A percentile compares a stretch with the other conserved stretches of the same genome.
Evolutionary conservation across 2,888 invertebrate genomes (phyloP).

Genomic region (Drosophila acutilabella): DNA sequence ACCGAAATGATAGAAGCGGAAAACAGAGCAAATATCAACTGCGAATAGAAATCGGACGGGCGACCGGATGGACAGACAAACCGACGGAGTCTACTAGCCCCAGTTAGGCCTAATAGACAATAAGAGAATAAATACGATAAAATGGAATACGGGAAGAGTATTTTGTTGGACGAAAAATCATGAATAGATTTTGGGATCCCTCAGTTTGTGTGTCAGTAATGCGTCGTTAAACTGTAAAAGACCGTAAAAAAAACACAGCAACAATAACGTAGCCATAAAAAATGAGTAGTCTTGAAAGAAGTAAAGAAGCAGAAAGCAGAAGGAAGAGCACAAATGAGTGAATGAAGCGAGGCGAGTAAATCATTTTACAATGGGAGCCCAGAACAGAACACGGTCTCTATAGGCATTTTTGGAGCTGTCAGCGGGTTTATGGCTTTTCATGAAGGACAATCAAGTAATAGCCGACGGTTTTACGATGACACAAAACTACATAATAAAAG

Average conservation of each 20-base stretch:
- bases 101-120: conserved; percentile 53
- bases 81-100: background rate
- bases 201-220: conserved; percentile 77
- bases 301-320: conserved; percentile 25
- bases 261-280: conserved; percentile 60
- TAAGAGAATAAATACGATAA: conserved; percentile 60
- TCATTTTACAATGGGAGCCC: conserved; percentile 73
- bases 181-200: conserved; percentile 71
- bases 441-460: conserved; percentile 81
- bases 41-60: background rate
- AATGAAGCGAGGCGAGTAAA: conserved; percentile 64
- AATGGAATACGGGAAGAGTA: conserved; percentile 49
- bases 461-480: conserved; percentile 78
- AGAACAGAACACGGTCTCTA: conserved; percentile 49
- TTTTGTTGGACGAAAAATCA: conserved; percentile 68
- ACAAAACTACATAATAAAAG: conserved; percentile 80
- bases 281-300: conserved; percentile 57
- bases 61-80: no score
- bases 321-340: conserved; percentile 57
- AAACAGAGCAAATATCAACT: conserved; percentile 56
- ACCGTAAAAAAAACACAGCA: conserved; percentile 66
- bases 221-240: conserved; percentile 81
- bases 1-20: conserved; percentile 20
- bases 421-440: conserved; percentile 71
- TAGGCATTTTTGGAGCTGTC: conserved; percentile 49